Conservation (phyloP, 2,888 invertebrate species). For the Criorhina ranunculi region DNA sequence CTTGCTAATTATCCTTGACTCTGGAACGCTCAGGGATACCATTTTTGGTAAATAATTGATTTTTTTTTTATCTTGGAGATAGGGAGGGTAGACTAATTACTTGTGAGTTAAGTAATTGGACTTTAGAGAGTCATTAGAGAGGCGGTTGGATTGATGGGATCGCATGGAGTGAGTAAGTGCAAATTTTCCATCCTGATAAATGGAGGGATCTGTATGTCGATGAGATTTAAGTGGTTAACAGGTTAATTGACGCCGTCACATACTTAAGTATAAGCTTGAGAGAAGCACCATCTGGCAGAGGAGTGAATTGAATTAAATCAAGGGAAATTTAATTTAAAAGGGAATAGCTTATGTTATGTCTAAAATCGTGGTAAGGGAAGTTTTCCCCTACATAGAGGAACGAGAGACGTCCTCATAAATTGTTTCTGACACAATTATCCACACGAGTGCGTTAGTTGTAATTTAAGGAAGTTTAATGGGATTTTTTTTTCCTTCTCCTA, state of each 20-base stretch:
- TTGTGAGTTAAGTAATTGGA: constrained; percentile 35
- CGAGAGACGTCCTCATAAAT: background rate
- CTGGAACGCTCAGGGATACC: constrained; percentile 2
- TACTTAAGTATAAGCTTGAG: background rate
- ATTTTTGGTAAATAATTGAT: constrained; percentile 38
- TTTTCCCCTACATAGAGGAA: background rate
- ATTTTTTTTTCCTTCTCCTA: background rate
- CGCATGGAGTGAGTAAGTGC: background rate
- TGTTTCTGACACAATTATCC: constrained; percentile 6
- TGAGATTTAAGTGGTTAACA: constrained; percentile 31
- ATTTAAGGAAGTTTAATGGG: constrained; percentile 13
- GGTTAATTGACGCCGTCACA: constrained; percentile 11
- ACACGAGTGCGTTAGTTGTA: constrained; percentile 18
- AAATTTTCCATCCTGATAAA: constrained; percentile 1
- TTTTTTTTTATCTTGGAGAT: background rate
- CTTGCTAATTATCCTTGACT: constrained; percentile 17
- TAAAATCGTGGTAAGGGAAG: background rate
- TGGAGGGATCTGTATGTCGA: background rate
- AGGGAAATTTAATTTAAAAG: background rate
- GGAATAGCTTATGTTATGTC: background rate
- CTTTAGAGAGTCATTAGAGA: constrained; percentile 26
- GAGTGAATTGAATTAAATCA: background rate
- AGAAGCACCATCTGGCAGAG: background rate
- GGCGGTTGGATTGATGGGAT: background rate
- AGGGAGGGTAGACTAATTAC: constrained; percentile 1